Conservation (phyloP, 2,888 invertebrate species). For the Drosophila infuscata region DNA sequence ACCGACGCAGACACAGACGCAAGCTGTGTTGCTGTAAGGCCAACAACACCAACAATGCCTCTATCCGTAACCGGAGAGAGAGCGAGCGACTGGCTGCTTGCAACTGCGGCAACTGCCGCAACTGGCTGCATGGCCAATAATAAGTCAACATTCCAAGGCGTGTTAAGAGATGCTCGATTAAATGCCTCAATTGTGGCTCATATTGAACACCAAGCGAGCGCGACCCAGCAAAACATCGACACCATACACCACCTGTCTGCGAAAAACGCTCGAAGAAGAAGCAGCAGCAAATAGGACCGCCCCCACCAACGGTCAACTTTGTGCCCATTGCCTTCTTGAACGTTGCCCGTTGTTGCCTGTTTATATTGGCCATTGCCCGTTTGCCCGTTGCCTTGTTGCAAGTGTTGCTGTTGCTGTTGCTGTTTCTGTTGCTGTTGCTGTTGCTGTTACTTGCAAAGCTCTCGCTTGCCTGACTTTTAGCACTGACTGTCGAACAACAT, state of each 20-base stretch:
- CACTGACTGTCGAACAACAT: conserved; percentile 57
- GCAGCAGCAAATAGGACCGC: conserved; percentile 75
- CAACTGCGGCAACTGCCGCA: conserved; percentile 35
- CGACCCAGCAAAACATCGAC: conserved; percentile 75
- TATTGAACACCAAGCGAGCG: conserved; percentile 75
- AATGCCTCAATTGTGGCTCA: conserved; percentile 84
- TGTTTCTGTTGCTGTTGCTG: conserved; percentile 32
- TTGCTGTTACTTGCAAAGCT: conserved; percentile 21
- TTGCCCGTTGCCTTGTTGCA: conserved; percentile 49
- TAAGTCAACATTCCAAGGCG: conserved; percentile 85
- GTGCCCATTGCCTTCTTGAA: conserved; percentile 36
- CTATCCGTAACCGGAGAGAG: conserved; percentile 39
- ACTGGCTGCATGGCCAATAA: conserved; percentile 74
- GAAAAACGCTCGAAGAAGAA: conserved; percentile 54
- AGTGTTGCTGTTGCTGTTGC: conserved; percentile 37
- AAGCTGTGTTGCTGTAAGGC: background rate
- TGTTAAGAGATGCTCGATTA: conserved; percentile 85
- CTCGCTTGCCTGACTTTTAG: conserved; percentile 76
- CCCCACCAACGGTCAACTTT: conserved; percentile 78
- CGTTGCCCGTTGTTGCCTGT: conserved; percentile 22
- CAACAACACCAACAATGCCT: conserved; percentile 29
- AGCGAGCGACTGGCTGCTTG: conserved; percentile 38
- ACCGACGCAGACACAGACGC: conserved; percentile 67
- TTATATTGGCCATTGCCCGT: conserved; percentile 25
- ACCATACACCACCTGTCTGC: conserved; percentile 81